Evolutionary conservation across 92 coral and sea anemone genomes (phyloP).

Genomic region (Scolanthus callimorphus): DNA sequence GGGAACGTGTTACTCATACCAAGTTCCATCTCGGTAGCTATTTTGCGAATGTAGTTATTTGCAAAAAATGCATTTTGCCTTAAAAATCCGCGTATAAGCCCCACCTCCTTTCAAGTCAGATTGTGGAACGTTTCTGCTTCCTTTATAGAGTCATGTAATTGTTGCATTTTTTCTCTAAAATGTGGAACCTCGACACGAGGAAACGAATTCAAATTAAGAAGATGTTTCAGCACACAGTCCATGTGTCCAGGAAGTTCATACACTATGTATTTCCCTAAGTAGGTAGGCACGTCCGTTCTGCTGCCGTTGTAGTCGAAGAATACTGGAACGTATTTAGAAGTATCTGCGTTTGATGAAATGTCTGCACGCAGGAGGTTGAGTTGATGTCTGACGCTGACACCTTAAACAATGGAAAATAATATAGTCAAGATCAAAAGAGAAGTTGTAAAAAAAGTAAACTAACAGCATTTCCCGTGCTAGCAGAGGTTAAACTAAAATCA

Average conservation of each 20-base stretch:
- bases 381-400: slow-evolving; percentile 56
- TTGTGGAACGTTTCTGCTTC: too few relatives aligned
- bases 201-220: slow-evolving; percentile 53
- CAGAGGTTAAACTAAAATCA: neutral
- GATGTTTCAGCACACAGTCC: slow-evolving; percentile 64
- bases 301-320: slow-evolving; percentile 61
- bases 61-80: too few relatives aligned
- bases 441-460: neutral
- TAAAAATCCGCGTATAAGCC: too few relatives aligned
- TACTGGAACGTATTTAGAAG: slow-evolving; percentile 65
- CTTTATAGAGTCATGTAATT: too few relatives aligned
- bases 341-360: slow-evolving; percentile 49
- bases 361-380: slow-evolving; percentile 71
- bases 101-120: too few relatives aligned
- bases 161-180: too few relatives aligned
- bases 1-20: too few relatives aligned
- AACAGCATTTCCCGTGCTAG: neutral
- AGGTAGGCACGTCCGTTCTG: slow-evolving; percentile 65
- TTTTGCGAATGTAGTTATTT: too few relatives aligned
- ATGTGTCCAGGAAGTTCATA: slow-evolving; percentile 55
- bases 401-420: slow-evolving; percentile 16
- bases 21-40: too few relatives aligned
- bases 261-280: slow-evolving; percentile 45
- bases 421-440: neutral
- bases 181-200: too few relatives aligned